Evolutionary conservation across 2,797 vertebrate species (phyloP), one percentile per base, ranked within the genome.

Genomic region (Leucoraja ocellata): DNA sequence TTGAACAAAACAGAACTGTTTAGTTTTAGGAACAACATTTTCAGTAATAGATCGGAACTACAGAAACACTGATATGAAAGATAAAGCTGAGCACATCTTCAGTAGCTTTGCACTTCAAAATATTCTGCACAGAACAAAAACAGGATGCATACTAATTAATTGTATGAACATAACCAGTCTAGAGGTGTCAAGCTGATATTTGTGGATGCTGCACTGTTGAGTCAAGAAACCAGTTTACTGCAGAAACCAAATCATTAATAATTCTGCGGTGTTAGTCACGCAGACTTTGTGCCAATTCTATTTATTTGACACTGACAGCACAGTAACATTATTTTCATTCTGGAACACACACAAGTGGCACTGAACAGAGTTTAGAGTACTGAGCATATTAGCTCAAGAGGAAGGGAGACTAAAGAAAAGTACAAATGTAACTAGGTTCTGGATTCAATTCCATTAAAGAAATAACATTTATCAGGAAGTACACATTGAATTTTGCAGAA

Each of bases 271-370:
- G 68, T 86, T 91, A 91, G 14, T 91, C 39, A 46, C 21, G 25
- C 1, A 71, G 90, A 65, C 58, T 86, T n/a, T 18, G 83, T n/a
- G 63, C n/a, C 13, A 6, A 65, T n/a, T 86, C n/a, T 86, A 86
- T 32, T 16, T 25, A 63, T 86, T 32, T 32, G 10, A 63, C 25
- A 63, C 58, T 32, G 83, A 86, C 61, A 86, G 23, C 21, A 86
- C 58, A 32, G 58, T 46, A 16, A n/a, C 63, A 65, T 86, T 63
- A 86, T 63, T 86, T 86, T 16, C 54, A 61, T 18, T 65, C 58
- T 86, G n/a, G 80, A 84, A 84, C 28, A 84, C 28, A 84, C 83
- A 86, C 9, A 58, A 63, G 25, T n/a, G n/a, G 61, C 61, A 86
- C 58, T 32, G 58, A 86, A 28, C 28, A 61, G 23, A 84, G 25